These are phyloP conservation scores for Hippocampus mohnikei DNA, from an alignment of 2,113 vertebrate genomes.

Conservation along the genomic window DNA sequence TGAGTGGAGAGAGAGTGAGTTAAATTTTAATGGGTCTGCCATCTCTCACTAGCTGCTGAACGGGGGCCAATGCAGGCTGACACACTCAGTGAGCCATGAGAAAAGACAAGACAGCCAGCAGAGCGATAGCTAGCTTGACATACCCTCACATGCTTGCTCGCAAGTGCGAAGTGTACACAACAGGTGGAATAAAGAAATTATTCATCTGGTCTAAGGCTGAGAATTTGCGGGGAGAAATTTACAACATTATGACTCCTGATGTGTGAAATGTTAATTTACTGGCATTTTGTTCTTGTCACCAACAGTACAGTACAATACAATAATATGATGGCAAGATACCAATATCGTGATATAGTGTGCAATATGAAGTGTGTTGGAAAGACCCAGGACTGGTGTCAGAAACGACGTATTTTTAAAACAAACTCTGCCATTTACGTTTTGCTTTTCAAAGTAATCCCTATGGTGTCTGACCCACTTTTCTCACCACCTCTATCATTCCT, in stretches of 20 bases:
- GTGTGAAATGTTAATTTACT: constrained; percentile 1
- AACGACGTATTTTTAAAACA: no score
- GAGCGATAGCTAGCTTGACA: constrained; percentile 47
- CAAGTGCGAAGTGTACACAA: constrained; percentile 46
- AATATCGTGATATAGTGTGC: background rate
- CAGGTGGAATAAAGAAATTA: constrained; percentile 32
- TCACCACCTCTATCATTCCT: background rate
- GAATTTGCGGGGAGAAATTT: constrained; percentile 1
- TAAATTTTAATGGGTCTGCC: constrained; percentile 77
- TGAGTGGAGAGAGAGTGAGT: constrained; percentile 66
- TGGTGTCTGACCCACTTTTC: background rate
- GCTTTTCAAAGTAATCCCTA: background rate
- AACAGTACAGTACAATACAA: background rate
- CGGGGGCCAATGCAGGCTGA: constrained; percentile 65
- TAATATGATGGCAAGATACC: background rate
- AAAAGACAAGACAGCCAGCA: constrained; percentile 55
- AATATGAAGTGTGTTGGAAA: background rate
- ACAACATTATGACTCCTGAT: background rate
- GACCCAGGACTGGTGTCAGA: no score
- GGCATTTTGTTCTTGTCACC: background rate
- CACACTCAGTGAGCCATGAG: constrained; percentile 67
- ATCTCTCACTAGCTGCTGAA: constrained; percentile 66
- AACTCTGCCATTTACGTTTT: no score
- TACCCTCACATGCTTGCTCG: constrained; percentile 35
- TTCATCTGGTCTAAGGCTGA: background rate